A percentile compares a stretch with the other conserved stretches of the same genome.
Conservation (phyloP, 35 echinoderm and acorn worm genomes). For the Holothuria glaberrima region DNA sequence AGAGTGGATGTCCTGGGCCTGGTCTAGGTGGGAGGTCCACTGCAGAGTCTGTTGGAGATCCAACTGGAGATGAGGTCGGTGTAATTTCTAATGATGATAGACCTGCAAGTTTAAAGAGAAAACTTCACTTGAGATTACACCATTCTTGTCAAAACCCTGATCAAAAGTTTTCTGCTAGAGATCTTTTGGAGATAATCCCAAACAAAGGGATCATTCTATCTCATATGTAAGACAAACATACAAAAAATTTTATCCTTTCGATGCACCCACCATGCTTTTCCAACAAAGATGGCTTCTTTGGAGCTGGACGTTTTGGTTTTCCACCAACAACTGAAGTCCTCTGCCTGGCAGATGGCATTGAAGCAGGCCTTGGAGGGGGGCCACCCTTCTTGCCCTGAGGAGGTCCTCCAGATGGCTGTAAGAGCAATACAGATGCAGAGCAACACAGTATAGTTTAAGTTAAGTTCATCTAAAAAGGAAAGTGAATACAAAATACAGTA, state of each 20-base stretch:
- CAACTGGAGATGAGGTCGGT: neutral
- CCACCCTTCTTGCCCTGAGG: slow-evolving; percentile 26
- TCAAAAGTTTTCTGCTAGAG: neutral
- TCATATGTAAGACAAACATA: neutral
- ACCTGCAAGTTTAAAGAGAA: neutral
- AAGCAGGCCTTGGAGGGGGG: slow-evolving; percentile 21
- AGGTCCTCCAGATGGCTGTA: slow-evolving; percentile 46
- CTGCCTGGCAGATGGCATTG: slow-evolving; percentile 31
- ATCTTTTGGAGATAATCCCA: neutral
- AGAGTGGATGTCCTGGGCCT: slow-evolving; percentile 57
- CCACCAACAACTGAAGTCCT: neutral
- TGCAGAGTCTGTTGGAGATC: neutral
- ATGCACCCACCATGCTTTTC: slow-evolving; percentile 46
- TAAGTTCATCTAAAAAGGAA: too few species aligned
- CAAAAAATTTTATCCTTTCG: neutral
- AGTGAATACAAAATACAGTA: too few species aligned
- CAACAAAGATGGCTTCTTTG: slow-evolving; percentile 45
- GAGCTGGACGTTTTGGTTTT: slow-evolving; percentile 51
- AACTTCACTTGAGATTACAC: too few species aligned
- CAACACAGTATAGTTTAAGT: too few species aligned
- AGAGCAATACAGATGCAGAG: too few species aligned
- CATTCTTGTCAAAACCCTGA: neutral
- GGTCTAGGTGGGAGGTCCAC: slow-evolving; percentile 53
- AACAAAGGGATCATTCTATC: neutral
- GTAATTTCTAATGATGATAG: slow-evolving; percentile 40